Evolutionary conservation across 1,140 invertebrate species (phyloP), one percentile per base, ranked within the genome.

Genomic region (Scylla paramamosain): DNA sequence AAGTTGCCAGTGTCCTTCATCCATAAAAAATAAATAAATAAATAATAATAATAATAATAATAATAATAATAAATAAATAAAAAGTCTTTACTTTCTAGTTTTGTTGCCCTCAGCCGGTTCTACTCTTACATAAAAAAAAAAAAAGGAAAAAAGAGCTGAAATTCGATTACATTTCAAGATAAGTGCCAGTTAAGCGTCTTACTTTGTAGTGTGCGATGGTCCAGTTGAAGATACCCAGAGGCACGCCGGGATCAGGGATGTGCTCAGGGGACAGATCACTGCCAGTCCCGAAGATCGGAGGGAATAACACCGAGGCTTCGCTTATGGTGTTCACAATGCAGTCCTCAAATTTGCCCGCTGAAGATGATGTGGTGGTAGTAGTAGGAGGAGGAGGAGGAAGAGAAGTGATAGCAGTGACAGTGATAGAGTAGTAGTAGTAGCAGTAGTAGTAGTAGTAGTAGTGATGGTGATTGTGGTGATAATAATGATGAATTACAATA

Each of bases 371-470:
- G 0, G 52, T 59, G 16, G 16, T 59, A 59, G 52, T 20, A 59
- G 52, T 20, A 59, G 52, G 2, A 59, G 52, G 2, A 59, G 52
- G 2, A 59, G 52, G 2, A 59, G 52, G 2, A 20, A 12, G 2
- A 59, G 52, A 4, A 59, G 52, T 59, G 10, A 8, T 59, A 59
- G 52, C 10, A 59, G 52, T 59, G 10, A 12, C 10, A 59, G 52
- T 8, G 10, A 8, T 20, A 59, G 52, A 59, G 52, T 59, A 59
- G 52, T 59, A 59, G 52, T 59, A 59, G 52, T 59, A n/a, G 67
- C n/a, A n/a, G 67, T 77, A 77, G 67, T 77, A 77, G 67, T 77
- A 77, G n/a, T 77, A 77, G n/a, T n/a, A 77, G 67, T 20, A 77
- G 67, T n/a, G 6, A 6, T 39, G 39, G 39, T 39, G 39, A 6